These are phyloP conservation scores for Acanthosepion lycidas DNA, from an alignment of 2,888 invertebrate species.

Conservation along the genomic window DNA sequence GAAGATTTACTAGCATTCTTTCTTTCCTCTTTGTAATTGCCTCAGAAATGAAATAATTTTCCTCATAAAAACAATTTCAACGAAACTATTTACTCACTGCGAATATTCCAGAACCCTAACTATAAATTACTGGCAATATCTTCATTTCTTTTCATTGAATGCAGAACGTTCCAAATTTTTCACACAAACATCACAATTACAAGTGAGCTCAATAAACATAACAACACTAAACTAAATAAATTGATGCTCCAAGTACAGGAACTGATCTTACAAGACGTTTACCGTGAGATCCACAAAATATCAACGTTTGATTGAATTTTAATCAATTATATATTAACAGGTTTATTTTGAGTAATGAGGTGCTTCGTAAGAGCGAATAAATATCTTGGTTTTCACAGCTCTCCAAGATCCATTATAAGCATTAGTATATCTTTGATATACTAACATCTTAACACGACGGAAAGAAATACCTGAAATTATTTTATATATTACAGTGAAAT, in stretches of 20 bases:
- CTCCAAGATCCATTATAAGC: too few species aligned
- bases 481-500: too few species aligned
- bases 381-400: too few species aligned
- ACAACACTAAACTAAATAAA: not conserved
- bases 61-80: not conserved
- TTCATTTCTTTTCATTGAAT: not conserved
- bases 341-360: too few species aligned
- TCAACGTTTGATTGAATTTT: not conserved
- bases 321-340: too few species aligned
- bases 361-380: too few species aligned
- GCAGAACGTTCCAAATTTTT: not conserved
- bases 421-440: too few species aligned
- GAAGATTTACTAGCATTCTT: not conserved
- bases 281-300: too few species aligned
- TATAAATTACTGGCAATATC: not conserved
- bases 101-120: not conserved
- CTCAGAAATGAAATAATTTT: conserved; percentile 16
- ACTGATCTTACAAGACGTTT: too few species aligned
- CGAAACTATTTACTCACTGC: not conserved
- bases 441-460: too few species aligned
- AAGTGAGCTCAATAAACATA: not conserved
- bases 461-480: too few species aligned
- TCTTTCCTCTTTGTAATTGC: not conserved
- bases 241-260: too few species aligned
- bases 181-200: not conserved